Evolutionary conservation across 2,113 vertebrate species (phyloP).

Genomic region (Passer domesticus): DNA sequence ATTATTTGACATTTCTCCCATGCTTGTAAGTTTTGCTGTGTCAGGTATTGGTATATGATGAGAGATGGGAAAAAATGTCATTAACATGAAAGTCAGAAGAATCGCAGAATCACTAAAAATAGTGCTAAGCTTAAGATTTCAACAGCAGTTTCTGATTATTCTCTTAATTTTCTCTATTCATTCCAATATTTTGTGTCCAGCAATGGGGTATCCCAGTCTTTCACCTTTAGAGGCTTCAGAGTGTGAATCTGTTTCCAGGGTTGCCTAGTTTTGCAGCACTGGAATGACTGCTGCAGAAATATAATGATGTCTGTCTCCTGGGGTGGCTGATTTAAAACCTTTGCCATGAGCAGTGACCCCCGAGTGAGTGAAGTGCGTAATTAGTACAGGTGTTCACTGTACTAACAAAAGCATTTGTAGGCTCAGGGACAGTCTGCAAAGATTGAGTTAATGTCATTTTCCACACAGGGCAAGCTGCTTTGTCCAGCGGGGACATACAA

Average conservation of each 20-base stretch:
- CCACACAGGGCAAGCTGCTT: constrained; percentile 54
- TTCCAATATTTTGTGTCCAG: background rate
- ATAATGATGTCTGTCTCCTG: constrained; percentile 39
- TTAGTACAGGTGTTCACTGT: constrained; percentile 66
- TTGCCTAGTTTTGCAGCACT: background rate
- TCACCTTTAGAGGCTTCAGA: background rate
- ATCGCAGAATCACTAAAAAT: background rate
- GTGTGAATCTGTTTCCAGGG: background rate
- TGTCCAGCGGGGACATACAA: constrained; percentile 29
- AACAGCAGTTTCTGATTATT: background rate
- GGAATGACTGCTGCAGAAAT: background rate
- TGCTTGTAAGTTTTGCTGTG: background rate
- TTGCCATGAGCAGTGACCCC: constrained; percentile 51
- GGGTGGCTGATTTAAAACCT: constrained; percentile 63
- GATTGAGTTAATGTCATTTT: constrained; percentile 57
- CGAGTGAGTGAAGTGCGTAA: constrained; percentile 28
- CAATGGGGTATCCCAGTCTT: background rate
- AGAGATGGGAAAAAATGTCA: background rate
- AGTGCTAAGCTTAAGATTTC: background rate
- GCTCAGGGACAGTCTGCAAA: constrained; percentile 28
- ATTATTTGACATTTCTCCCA: background rate
- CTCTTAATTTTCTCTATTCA: background rate
- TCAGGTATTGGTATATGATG: background rate
- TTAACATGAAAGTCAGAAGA: background rate
- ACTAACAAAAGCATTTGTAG: constrained; percentile 45